Conservation (phyloP, 2,113 vertebrate species). For the Urocitellus parryii region DNA sequence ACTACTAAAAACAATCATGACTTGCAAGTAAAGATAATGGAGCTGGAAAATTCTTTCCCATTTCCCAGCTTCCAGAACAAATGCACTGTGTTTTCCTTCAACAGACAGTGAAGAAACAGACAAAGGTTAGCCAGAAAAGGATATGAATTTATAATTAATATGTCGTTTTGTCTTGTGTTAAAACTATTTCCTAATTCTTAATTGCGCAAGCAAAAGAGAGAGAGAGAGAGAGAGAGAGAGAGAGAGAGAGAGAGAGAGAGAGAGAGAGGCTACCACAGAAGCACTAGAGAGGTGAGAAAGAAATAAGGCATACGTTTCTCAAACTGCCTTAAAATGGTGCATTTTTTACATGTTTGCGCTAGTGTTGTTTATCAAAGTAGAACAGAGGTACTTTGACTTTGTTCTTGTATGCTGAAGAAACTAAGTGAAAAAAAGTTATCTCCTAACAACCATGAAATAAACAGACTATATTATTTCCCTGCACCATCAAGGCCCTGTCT, state of each 20-base stretch:
- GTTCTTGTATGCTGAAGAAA: not conserved
- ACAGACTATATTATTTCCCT: not conserved
- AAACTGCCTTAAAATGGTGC: not conserved
- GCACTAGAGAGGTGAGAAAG: not conserved
- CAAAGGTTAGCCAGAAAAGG: constrained; percentile 3
- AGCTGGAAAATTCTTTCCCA: constrained; percentile 41
- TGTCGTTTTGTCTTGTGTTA: constrained; percentile 12
- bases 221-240: too few species aligned
- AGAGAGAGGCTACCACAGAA: not conserved
- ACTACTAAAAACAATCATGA: constrained; percentile 43
- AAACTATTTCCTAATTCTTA: constrained; percentile 25
- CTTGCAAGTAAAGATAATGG: constrained; percentile 41
- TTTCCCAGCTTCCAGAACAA: constrained; percentile 26
- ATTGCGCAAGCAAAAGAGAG: not conserved
- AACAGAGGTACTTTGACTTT: not conserved
- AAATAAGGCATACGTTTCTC: not conserved
- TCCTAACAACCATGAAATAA: not conserved
- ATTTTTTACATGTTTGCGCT: not conserved
- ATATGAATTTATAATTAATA: not conserved
- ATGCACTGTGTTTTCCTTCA: not conserved
- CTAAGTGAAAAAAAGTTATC: not conserved
- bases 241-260: too few species aligned
- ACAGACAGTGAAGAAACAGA: constrained; percentile 20
- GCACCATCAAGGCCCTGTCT: not conserved
- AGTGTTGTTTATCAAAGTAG: not conserved